Conservation (phyloP, 1,140 invertebrate genomes). For the Drepana arcuata region DNA sequence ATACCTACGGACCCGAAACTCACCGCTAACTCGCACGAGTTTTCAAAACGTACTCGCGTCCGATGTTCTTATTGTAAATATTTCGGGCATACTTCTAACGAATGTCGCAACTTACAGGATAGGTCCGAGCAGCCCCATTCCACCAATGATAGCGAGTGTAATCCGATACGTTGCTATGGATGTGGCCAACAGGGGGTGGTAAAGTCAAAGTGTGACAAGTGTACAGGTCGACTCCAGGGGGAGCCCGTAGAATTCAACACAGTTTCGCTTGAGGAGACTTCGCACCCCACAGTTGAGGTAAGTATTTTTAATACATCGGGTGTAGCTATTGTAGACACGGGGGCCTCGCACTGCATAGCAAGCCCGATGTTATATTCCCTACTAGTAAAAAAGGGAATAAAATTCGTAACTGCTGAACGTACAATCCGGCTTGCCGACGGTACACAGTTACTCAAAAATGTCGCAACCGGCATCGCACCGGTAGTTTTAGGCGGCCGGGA, state of each 20-base stretch:
- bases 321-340: slow-evolving; percentile 9
- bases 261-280: background rate
- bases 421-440: slow-evolving; percentile 7
- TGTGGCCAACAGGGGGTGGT: background rate
- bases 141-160: background rate
- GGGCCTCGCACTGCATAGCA: slow-evolving; percentile 11
- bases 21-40: background rate
- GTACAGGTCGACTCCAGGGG: background rate
- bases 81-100: background rate
- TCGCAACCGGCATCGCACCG: background rate
- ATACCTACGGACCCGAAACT: too few relatives aligned
- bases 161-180: background rate
- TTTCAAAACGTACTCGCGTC: background rate
- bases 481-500: background rate
- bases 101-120: background rate
- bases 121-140: background rate
- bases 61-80: background rate
- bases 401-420: slow-evolving; percentile 1
- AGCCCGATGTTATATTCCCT: slow-evolving; percentile 2
- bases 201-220: background rate
- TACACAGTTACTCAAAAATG: background rate
- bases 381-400: background rate
- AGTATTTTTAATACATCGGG: background rate
- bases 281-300: background rate
- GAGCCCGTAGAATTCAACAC: background rate